Evolutionary conservation across 2,888 invertebrate genomes (phyloP), one percentile per base, ranked within the genome.

Genomic region (Dasysyrphus tricinctus): DNA sequence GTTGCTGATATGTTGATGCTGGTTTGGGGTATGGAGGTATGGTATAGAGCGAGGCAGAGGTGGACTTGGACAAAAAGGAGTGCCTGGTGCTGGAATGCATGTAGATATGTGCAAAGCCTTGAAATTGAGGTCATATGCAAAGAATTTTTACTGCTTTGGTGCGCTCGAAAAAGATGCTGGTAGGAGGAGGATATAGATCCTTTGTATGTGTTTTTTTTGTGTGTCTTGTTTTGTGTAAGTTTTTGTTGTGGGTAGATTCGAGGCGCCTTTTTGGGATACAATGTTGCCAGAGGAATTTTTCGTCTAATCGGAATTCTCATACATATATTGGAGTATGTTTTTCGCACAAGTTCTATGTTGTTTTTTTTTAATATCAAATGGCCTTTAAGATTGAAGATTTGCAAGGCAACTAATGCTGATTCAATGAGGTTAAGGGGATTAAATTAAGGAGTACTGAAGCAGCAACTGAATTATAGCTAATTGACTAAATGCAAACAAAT

Each of bases 91-190:
- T 85, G 82, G 86, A 79, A 86, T 86, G 78, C 75, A 75, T 86
- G 86, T 78, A 72, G 78, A 70, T 79, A 82, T 78, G 72, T 47
- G 82, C 78, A 67, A 61, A 79, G 78, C 82, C 75, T 78, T 72
- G 78, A 81, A 82, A 86, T 86, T 59, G 82, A 79, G 86, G 86
- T 86, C 86, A 86, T 86, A 82, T 86, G 78, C 75, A 82, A 86
- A 81, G 81, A 86, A 86, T 86, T 81, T 86, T 69, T 74, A 57
- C 61, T 59, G 77, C 63, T 42, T 39, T 59, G 19, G 59, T 61
- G 16, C 12, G 37, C 49, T 47, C 54, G 34, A 39, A 59, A 74
- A 42, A 73, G 65, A 78, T 75, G 81, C 86, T 39, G 86, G 70
- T 72, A 56, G 74, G 63, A 67, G 29, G 24, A 42, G 24, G 24